phyloP scores from a whole-genome alignment of 2,113 vertebrate genomes.

The Pangasianodon hypophthalmus region DNA sequence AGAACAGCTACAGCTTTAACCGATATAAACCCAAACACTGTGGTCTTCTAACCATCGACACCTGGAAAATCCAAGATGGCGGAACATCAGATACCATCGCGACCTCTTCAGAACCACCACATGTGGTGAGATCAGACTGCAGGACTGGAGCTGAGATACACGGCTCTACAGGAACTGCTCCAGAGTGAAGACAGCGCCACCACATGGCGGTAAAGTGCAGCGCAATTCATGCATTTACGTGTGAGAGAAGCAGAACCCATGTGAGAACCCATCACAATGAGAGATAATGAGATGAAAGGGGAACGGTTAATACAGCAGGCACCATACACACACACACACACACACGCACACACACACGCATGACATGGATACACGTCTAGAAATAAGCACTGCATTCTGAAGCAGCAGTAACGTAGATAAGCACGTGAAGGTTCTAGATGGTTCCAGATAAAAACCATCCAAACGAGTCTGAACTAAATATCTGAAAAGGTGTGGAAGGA shows the following conservation, averaged over 20 bases:
- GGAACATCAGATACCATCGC: neutral
- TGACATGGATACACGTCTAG: neutral
- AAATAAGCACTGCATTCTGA: neutral
- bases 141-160: slow-evolving; percentile 5
- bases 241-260: neutral
- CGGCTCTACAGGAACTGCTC: neutral
- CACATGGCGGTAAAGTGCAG: neutral
- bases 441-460: neutral
- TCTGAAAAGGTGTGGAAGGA: neutral
- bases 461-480: neutral
- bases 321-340: slow-evolving; percentile 23
- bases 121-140: neutral
- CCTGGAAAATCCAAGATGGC: neutral
- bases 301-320: neutral
- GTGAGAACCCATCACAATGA: neutral
- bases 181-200: neutral
- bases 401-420: neutral
- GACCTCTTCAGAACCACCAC: neutral
- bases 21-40: too few species aligned
- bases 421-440: neutral
- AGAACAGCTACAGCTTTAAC: too few species aligned
- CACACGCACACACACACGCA: slow-evolving; percentile 12
- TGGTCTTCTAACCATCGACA: too few species aligned
- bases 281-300: neutral
- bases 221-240: neutral